Evolutionary conservation across 2,888 invertebrate genomes (phyloP).

Genomic region (Leptinotarsa peninsularis): DNA sequence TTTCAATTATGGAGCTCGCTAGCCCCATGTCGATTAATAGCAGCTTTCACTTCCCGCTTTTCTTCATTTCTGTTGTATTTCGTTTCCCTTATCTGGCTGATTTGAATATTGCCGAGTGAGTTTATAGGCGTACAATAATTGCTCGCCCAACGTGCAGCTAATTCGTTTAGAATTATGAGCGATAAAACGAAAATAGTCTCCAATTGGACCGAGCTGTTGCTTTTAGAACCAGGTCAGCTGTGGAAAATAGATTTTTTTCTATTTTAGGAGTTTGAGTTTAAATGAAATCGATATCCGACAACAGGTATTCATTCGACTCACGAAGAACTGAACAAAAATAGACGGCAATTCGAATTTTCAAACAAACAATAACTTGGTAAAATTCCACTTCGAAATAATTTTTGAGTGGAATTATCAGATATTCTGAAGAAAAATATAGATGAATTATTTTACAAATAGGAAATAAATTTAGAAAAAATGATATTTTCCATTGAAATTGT

Average conservation of each 20-base stretch:
- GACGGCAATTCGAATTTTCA: not conserved
- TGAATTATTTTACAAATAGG: too few relatives aligned
- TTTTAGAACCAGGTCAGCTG: not conserved
- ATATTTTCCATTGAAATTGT: too few relatives aligned
- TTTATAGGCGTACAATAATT: conserved; percentile 7
- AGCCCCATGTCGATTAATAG: not conserved
- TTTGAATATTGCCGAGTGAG: conserved; percentile 1
- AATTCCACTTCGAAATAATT: not conserved
- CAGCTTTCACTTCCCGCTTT: not conserved
- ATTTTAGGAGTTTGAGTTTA: not conserved
- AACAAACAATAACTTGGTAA: not conserved
- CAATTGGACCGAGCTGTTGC: conserved; percentile 13
- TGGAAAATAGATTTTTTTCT: conserved; percentile 8
- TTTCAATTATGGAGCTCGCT: not conserved
- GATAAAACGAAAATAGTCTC: conserved; percentile 14
- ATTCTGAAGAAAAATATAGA: too few relatives aligned
- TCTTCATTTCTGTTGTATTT: not conserved
- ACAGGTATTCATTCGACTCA: not conserved
- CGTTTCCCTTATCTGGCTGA: conserved; percentile 15
- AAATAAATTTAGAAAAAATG: too few relatives aligned
- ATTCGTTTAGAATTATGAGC: conserved; percentile 16
- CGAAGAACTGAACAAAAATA: not conserved
- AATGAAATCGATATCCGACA: not conserved
- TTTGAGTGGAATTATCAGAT: not conserved
- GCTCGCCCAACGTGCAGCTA: not conserved